Conservation (phyloP, 1,140 invertebrate species). For the Drosophila biarmipes region DNA sequence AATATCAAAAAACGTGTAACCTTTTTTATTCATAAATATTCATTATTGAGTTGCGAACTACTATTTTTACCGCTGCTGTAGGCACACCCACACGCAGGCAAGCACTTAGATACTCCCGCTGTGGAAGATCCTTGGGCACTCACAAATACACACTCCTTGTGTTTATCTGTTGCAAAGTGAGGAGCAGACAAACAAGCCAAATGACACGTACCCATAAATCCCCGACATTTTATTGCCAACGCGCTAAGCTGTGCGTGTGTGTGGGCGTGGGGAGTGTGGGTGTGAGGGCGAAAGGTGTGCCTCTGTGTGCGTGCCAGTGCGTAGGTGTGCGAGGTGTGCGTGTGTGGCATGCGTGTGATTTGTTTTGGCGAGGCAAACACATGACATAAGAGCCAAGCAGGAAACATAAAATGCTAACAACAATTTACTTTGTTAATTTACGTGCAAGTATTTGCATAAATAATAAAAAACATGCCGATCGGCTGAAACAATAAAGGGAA, state of each 20-base stretch:
- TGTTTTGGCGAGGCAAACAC: constrained; percentile 71
- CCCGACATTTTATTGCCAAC: constrained; percentile 67
- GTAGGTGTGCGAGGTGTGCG: constrained; percentile 5
- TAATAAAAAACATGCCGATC: constrained; percentile 32
- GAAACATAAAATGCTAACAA: constrained; percentile 68
- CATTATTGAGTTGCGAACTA: neutral
- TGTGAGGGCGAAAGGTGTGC: neutral
- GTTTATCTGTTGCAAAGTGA: constrained; percentile 41
- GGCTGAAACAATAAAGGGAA: constrained; percentile 24
- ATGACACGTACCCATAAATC: constrained; percentile 80
- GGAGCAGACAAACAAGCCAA: constrained; percentile 66
- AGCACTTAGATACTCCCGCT: constrained; percentile 7
- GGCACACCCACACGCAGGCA: neutral
- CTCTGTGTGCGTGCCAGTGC: constrained; percentile 2
- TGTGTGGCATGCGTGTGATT: constrained; percentile 65
- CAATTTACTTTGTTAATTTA: constrained; percentile 80
- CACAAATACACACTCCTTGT: constrained; percentile 3
- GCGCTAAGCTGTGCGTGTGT: constrained; percentile 52
- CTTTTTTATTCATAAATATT: too few species aligned
- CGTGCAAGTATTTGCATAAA: constrained; percentile 73
- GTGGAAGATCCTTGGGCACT: constrained; percentile 17
- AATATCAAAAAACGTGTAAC: too few species aligned
- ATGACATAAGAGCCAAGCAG: constrained; percentile 47
- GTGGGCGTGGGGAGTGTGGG: constrained; percentile 7
- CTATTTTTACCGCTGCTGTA: constrained; percentile 7